Evolutionary conservation across 2,113 vertebrate genomes (phyloP), one percentile per base, ranked within the genome.

Genomic region (Machaerirhynchus nigripectus): DNA sequence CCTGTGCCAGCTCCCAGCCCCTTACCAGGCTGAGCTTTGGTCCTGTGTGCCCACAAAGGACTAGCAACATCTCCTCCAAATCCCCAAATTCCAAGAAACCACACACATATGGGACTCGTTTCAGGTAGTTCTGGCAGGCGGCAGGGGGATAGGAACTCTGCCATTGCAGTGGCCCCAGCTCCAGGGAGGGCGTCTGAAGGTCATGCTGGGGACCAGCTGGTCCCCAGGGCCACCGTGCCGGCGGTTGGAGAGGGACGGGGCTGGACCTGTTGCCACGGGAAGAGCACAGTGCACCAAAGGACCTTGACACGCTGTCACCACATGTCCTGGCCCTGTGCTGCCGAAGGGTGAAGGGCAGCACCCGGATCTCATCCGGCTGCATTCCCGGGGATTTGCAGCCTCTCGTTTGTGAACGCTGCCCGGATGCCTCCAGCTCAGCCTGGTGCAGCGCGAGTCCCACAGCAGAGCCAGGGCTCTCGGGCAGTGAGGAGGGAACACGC

Each of bases 381-480:
- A 18, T 93, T 91, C 90, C 94, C 28, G 0, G 24, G 87, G 85
- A 84, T 94, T 91, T 89, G 94, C 87, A 84, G 19, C 84, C 68
- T 39, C 59, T 3, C 0, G 4, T 21, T 19, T 40, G 44, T 20
- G 26, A 60, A 17, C 9, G 0, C 37, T 13, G 35, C 55, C 59
- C 0, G 1, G 40, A 17, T 73, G 85, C 53, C 86, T 40, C 26
- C 0, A 16, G 69, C 20, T 55, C 30, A 6, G 42, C 63, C 17
- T 3, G 1, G 79, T 30, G 59, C 46, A 69, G 17, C 3, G 0
- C 5, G 0, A 15, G 13, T 15, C 56, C 52, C 1, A 0, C 40
- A 0, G 40, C 1, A 0, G 60, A 13, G 3, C 35, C 0, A 8
- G 20, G 21, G 60, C 42, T 49, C 44, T 5, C 6, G 0, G 80